These are phyloP conservation scores for Ophion ventricosus DNA, from an alignment of 2,888 invertebrate genomes.

Conservation along the genomic window DNA sequence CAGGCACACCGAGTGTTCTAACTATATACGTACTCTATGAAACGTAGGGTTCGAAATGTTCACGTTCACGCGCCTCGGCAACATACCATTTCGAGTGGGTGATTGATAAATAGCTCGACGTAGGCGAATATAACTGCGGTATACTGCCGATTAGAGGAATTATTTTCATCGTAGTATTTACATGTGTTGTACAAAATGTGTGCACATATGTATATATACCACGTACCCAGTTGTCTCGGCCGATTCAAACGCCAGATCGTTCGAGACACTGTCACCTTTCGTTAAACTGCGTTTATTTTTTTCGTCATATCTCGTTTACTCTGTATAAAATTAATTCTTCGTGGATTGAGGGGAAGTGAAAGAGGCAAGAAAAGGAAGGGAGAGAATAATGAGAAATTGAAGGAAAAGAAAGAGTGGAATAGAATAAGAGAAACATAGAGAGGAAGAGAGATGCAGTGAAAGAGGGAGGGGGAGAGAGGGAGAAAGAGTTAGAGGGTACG, in stretches of 20 bases:
- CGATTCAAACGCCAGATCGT: not conserved
- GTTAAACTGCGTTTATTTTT: not conserved
- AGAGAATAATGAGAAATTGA: not conserved
- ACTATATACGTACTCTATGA: constrained; percentile 37
- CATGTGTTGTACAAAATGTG: not conserved
- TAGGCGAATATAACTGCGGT: constrained; percentile 64
- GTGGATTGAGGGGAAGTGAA: too few species aligned
- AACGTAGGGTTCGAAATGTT: constrained; percentile 50
- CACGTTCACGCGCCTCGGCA: constrained; percentile 61
- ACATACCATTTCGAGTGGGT: constrained; percentile 70
- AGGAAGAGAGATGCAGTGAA: not conserved
- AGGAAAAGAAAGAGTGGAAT: not conserved
- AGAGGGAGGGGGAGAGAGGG: not conserved
- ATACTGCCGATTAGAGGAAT: constrained; percentile 68
- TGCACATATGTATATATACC: constrained; percentile 15
- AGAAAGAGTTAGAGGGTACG: constrained; percentile 7
- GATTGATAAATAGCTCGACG: constrained; percentile 72
- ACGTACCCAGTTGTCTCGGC: not conserved
- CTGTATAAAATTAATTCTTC: too few species aligned
- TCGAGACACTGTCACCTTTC: not conserved
- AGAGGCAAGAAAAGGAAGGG: too few species aligned
- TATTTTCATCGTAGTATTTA: constrained; percentile 62
- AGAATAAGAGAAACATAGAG: not conserved
- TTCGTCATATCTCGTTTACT: not conserved
- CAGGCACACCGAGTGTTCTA: constrained; percentile 33